Percentiles rank a stretch among this genome's conserved stretches.
Conservation (phyloP, 2,113 vertebrate genomes). For the Neolamprologus sp. region DNA sequence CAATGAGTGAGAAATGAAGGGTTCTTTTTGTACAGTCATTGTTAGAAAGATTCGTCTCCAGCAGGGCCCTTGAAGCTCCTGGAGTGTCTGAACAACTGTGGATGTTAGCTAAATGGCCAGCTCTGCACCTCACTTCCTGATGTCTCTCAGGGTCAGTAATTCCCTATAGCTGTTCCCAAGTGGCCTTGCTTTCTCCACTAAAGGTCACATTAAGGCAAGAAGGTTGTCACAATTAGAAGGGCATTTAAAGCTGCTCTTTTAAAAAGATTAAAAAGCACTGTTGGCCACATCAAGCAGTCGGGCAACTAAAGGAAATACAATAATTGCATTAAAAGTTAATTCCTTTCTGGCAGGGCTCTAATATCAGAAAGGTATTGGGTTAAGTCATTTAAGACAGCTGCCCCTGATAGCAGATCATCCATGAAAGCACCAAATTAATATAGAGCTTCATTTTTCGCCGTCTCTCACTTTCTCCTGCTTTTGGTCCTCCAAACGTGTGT, state of each 20-base stretch:
- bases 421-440: constrained; percentile 95
- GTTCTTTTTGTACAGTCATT: not conserved
- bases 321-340: constrained; percentile 84
- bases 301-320: constrained; percentile 71
- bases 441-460: constrained; percentile 88
- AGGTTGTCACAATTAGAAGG: constrained; percentile 71
- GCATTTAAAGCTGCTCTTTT: constrained; percentile 69
- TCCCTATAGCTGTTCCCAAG: constrained; percentile 56
- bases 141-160: constrained; percentile 61
- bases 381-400: constrained; percentile 84
- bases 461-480: constrained; percentile 56
- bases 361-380: constrained; percentile 80
- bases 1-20: not conserved
- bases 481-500: constrained; percentile 81
- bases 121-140: constrained; percentile 45
- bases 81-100: not conserved
- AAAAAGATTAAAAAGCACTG: constrained; percentile 72
- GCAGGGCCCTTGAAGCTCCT: not conserved
- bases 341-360: constrained; percentile 71
- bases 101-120: constrained; percentile 21
- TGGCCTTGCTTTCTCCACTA: constrained; percentile 48
- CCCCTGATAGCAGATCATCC: constrained; percentile 87
- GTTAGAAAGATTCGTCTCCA: not conserved
- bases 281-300: constrained; percentile 56
- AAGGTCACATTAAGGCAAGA: constrained; percentile 64